These are phyloP conservation scores for Pinctada fucata DNA, from an alignment of 2,888 invertebrate species.

Conservation along the genomic window DNA sequence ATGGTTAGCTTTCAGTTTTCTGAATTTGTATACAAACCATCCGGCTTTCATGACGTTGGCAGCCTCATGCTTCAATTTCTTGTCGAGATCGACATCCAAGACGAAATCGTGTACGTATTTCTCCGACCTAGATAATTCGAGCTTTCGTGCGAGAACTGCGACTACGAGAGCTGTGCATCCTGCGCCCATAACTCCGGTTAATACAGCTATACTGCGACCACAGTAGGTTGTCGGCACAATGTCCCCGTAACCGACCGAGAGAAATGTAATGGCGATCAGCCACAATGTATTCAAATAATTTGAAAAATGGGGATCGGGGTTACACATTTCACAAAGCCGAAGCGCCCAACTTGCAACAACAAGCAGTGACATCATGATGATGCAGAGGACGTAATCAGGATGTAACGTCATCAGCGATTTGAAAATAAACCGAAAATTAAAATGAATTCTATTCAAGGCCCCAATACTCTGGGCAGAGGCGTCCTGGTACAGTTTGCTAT, in stretches of 20 bases:
- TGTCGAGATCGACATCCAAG: constrained; percentile 74
- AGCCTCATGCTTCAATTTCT: constrained; percentile 70
- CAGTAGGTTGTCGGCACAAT: constrained; percentile 76
- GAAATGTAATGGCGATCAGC: constrained; percentile 76
- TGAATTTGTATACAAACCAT: constrained; percentile 72
- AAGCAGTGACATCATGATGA: constrained; percentile 70
- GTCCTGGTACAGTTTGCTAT: constrained; percentile 74
- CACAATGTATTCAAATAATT: constrained; percentile 76
- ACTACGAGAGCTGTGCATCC: constrained; percentile 76
- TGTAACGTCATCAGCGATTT: constrained; percentile 76
- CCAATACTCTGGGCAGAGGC: constrained; percentile 76
- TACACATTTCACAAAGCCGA: constrained; percentile 73
- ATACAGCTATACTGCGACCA: constrained; percentile 74
- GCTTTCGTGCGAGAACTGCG: constrained; percentile 73
- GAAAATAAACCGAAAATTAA: constrained; percentile 84
- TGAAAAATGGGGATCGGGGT: constrained; percentile 58
- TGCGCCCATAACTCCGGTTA: constrained; percentile 75
- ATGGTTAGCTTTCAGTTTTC: constrained; percentile 48
- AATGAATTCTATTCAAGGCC: constrained; percentile 95
- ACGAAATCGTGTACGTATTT: constrained; percentile 77
- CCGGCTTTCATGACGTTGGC: constrained; percentile 74
- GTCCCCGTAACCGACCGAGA: constrained; percentile 76
- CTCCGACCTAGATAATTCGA: constrained; percentile 74
- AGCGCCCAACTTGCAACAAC: constrained; percentile 74
- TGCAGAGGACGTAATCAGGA: constrained; percentile 73